A percentile compares a stretch with the other conserved stretches of the same genome.
These are phyloP conservation scores for Priocnemis perturbator DNA, from an alignment of 2,888 invertebrate species.

Conservation along the genomic window DNA sequence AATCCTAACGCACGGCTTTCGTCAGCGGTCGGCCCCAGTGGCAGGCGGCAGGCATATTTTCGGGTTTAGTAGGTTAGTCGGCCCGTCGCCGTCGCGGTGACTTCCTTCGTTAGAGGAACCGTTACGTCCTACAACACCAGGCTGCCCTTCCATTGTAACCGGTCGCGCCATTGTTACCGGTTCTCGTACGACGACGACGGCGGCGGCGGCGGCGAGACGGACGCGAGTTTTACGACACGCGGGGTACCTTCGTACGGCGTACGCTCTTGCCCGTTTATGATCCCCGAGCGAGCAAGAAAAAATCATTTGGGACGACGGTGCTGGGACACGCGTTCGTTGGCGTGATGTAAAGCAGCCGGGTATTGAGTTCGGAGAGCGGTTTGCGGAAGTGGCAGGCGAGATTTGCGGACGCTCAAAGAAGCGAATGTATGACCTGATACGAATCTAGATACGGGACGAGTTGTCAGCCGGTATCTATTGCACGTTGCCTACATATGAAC, in stretches of 20 bases:
- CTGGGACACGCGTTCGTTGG: no score
- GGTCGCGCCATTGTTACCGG: conserved; percentile 58
- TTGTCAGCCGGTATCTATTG: no score
- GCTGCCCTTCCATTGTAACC: conserved; percentile 61
- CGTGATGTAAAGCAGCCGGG: no score
- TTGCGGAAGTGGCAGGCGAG: no score
- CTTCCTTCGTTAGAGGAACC: conserved; percentile 63
- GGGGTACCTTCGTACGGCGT: conserved; percentile 4
- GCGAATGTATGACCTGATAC: not conserved
- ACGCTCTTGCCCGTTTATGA: not conserved
- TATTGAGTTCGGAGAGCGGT: no score
- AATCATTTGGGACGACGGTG: not conserved
- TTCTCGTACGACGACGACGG: conserved; percentile 35
- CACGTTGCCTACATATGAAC: no score
- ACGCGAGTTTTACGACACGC: conserved; percentile 14
- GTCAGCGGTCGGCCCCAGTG: not conserved
- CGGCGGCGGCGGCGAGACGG: conserved; percentile 3
- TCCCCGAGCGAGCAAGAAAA: not conserved
- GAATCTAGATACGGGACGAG: not conserved
- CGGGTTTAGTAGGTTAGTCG: conserved; percentile 67
- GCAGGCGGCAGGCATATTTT: conserved; percentile 6
- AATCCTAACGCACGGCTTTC: no score
- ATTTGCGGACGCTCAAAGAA: no score
- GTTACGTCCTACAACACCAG: conserved; percentile 59
- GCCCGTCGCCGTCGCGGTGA: conserved; percentile 46